These are phyloP conservation scores for Myzus persicae DNA, from an alignment of 1,140 invertebrate species.

Conservation along the genomic window DNA sequence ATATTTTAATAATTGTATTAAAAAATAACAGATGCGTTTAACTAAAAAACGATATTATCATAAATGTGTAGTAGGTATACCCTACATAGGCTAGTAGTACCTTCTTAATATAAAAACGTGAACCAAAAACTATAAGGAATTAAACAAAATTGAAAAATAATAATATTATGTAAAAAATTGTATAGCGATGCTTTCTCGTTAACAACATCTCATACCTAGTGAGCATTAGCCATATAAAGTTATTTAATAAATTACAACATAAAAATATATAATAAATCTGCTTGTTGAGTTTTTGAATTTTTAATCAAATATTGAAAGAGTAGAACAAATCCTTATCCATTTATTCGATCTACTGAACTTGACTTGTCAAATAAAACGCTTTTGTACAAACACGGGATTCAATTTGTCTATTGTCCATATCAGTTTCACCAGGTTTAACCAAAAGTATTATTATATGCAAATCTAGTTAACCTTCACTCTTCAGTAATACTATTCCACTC, in stretches of 20 bases:
- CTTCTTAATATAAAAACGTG: not conserved
- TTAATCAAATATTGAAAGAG: conserved; percentile 10
- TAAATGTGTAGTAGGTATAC: not conserved
- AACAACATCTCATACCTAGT: not conserved
- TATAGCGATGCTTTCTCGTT: not conserved
- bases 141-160: not conserved
- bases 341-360: not conserved
- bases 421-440: not conserved
- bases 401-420: conserved; percentile 24
- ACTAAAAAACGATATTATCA: not conserved
- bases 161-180: not conserved
- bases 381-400: not conserved
- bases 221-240: not conserved
- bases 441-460: not conserved
- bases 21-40: not conserved
- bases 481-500: not conserved
- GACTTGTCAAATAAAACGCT: not conserved
- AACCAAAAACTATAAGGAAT: not conserved
- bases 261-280: not conserved
- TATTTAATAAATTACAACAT: not conserved
- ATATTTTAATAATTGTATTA: not conserved
- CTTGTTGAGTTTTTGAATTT: not conserved
- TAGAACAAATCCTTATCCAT: not conserved
- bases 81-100: too few species aligned
- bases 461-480: conserved; percentile 26